These are phyloP conservation scores for Actinopyga echinites DNA, from an alignment of 53 echinoderm and acorn worm genomes.

Conservation along the genomic window DNA sequence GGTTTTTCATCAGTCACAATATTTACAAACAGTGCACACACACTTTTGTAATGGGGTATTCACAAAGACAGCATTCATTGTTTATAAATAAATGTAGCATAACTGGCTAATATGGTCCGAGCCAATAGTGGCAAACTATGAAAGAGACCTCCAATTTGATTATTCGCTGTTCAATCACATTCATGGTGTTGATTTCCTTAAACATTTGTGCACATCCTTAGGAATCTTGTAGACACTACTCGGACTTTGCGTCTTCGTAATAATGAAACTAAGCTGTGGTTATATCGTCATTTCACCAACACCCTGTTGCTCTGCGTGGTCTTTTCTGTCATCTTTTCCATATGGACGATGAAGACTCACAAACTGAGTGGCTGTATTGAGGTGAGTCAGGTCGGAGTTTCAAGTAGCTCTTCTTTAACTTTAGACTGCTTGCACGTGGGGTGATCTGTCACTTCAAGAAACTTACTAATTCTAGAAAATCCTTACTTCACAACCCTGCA, in stretches of 20 bases:
- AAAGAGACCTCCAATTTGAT: not conserved
- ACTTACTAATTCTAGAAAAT: too few species aligned
- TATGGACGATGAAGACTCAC: slow-evolving; percentile 84
- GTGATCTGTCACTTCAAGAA: too few species aligned
- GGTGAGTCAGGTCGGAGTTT: slow-evolving; percentile 48
- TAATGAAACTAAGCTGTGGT: slow-evolving; percentile 86
- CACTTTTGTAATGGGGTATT: too few species aligned
- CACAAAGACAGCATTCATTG: too few species aligned
- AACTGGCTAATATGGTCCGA: too few species aligned
- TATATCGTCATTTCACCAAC: slow-evolving; percentile 94
- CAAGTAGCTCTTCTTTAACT: not conserved
- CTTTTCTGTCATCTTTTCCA: slow-evolving; percentile 74
- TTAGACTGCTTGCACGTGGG: too few species aligned
- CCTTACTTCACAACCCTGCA: too few species aligned
- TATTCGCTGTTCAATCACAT: not conserved
- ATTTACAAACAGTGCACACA: too few species aligned
- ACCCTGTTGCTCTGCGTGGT: slow-evolving; percentile 84
- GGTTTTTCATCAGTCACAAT: too few species aligned
- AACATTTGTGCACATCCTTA: slow-evolving; percentile 62
- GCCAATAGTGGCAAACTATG: too few species aligned
- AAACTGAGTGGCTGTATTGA: slow-evolving; percentile 62
- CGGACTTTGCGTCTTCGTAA: slow-evolving; percentile 80
- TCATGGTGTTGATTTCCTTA: slow-evolving; percentile 15
- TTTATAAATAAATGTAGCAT: too few species aligned
- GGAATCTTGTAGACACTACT: slow-evolving; percentile 87